These are phyloP conservation scores for Chionoecetes opilio DNA, from an alignment of 1,140 invertebrate genomes.

Conservation along the genomic window DNA sequence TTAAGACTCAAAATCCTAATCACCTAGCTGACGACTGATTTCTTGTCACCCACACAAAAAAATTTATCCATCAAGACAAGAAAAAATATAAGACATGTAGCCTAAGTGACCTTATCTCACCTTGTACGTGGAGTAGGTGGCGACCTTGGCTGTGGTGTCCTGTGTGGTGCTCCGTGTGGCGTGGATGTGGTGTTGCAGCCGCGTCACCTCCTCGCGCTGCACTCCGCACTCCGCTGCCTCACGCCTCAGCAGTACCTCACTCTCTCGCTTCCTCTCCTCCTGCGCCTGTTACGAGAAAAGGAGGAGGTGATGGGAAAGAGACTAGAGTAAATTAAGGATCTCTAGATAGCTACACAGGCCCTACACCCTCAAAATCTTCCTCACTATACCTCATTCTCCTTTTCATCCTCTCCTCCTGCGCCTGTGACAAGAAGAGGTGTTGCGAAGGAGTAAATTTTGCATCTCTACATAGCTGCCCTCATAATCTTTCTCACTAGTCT, in stretches of 20 bases:
- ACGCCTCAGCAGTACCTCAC: conserved; percentile 23
- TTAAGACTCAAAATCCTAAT: too few species aligned
- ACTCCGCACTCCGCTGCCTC: not conserved
- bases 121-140: conserved; percentile 69
- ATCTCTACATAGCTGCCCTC: too few species aligned
- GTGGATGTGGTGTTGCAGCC: conserved; percentile 54
- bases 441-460: not conserved
- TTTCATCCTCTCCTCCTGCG: not conserved
- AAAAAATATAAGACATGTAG: too few species aligned
- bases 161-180: conserved; percentile 38
- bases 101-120: not conserved
- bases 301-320: not conserved
- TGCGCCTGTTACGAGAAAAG: conserved; percentile 45
- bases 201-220: conserved; percentile 36
- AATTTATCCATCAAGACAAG: too few species aligned
- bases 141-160: conserved; percentile 67
- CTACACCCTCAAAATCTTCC: not conserved
- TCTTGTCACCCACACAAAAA: too few species aligned
- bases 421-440: too few species aligned
- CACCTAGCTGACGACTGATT: too few species aligned
- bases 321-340: too few species aligned
- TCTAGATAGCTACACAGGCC: too few species aligned
- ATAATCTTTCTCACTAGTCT: not conserved
- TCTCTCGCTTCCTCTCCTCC: conserved; percentile 58
- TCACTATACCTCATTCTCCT: not conserved